Evolutionary conservation across 92 coral and sea anemone species (phyloP).

Genomic region (Parazoanthus darwini): DNA sequence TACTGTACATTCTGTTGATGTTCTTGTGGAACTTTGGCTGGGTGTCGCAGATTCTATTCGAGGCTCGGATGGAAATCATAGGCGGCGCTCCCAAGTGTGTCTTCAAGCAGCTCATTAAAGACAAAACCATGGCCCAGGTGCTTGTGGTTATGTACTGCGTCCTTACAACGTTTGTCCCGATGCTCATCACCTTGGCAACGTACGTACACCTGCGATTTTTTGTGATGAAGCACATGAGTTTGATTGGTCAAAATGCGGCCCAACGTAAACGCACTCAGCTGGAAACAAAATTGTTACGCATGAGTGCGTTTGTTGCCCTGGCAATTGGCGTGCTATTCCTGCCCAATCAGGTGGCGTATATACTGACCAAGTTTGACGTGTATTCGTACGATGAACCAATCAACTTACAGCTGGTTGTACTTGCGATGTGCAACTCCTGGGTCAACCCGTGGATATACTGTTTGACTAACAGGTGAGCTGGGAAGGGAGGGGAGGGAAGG

Average conservation of each 20-base stretch:
- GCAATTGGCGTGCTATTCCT: constrained; percentile 25
- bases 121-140: constrained; percentile 25
- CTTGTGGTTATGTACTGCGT: constrained; percentile 30
- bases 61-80: constrained; percentile 11
- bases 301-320: constrained; percentile 28
- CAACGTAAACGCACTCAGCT: constrained; percentile 14
- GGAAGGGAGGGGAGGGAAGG: neutral
- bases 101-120: constrained; percentile 16
- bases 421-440: constrained; percentile 26
- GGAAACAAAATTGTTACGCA: constrained; percentile 17
- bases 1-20: neutral
- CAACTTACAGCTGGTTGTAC: constrained; percentile 34
- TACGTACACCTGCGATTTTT: constrained; percentile 12
- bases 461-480: constrained; percentile 12
- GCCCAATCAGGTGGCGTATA: constrained; percentile 42
- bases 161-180: constrained; percentile 26
- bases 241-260: neutral
- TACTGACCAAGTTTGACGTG: constrained; percentile 33
- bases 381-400: constrained; percentile 32
- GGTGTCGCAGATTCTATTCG: constrained; percentile 32
- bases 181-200: constrained; percentile 31
- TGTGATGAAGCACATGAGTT: neutral
- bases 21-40: constrained; percentile 32
- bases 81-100: constrained; percentile 18
- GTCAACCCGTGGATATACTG: constrained; percentile 36